Percentiles rank a stretch among this genome's conserved stretches.
Evolutionary conservation across 2,797 vertebrate species (phyloP).

Genomic region (Syngnathus acus): DNA sequence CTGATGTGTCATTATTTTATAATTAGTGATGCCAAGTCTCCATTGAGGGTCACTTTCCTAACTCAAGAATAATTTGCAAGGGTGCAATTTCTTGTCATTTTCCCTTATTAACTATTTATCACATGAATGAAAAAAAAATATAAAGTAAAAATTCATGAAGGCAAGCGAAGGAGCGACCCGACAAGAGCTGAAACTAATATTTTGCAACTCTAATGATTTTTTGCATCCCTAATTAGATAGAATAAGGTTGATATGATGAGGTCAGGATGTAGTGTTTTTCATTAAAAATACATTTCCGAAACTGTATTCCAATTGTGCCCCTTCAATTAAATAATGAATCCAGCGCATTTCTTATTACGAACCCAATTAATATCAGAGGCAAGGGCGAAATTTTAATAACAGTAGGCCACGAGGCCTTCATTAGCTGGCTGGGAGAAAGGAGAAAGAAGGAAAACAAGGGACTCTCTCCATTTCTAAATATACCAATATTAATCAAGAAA

Average conservation of each 20-base stretch:
- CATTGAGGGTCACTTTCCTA: constrained; percentile 89
- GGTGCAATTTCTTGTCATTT: constrained; percentile 96
- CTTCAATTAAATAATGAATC: constrained; percentile 99
- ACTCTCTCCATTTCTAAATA: constrained; percentile 48
- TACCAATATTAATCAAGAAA: constrained; percentile 21
- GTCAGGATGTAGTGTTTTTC: constrained; percentile 99
- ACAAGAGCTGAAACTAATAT: constrained; percentile 97
- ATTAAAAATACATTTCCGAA: constrained; percentile 99
- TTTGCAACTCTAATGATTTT: constrained; percentile 99
- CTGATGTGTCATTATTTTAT: constrained; percentile 72
- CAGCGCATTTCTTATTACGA: constrained; percentile 90
- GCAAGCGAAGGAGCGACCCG: constrained; percentile 79
- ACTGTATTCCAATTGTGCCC: constrained; percentile 96
- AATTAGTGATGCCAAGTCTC: constrained; percentile 81
- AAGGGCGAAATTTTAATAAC: constrained; percentile 96
- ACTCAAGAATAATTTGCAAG: constrained; percentile 94
- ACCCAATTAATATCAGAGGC: constrained; percentile 94
- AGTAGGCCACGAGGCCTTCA: constrained; percentile 88
- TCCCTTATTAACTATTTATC: constrained; percentile 98
- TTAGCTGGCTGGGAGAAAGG: constrained; percentile 70
- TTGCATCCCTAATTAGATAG: constrained; percentile 99
- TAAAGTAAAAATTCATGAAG: constrained; percentile 78
- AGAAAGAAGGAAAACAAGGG: constrained; percentile 54
- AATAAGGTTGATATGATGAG: constrained; percentile 99
- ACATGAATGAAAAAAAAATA: constrained; percentile 73